Percentiles rank a stretch among this genome's conserved stretches.
These are phyloP conservation scores for Zenarchopterus dispar DNA, from an alignment of 2,797 vertebrate species.

Conservation along the genomic window DNA sequence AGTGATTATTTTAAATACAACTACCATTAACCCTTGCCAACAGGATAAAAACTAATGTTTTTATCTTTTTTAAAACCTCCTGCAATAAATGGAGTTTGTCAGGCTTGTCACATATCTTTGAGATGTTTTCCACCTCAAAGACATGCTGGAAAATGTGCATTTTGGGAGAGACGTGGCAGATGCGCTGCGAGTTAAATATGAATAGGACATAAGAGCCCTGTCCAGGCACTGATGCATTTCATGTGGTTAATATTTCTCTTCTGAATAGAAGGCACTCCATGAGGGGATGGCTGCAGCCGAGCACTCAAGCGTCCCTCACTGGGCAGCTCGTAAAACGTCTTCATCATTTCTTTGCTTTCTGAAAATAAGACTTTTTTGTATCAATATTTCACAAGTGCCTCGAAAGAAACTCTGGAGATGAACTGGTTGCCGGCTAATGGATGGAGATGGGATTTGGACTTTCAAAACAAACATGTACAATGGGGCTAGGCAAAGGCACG, in stretches of 20 bases:
- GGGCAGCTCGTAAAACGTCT: constrained; percentile 66
- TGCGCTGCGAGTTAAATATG: constrained; percentile 81
- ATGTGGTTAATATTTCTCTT: constrained; percentile 82
- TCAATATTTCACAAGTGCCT: constrained; percentile 99
- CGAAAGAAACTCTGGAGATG: constrained; percentile 94
- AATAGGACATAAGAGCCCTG: constrained; percentile 82
- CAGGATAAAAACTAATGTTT: constrained; percentile 38
- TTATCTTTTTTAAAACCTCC: constrained; percentile 33
- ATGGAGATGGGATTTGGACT: constrained; percentile 95
- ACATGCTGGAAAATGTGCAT: constrained; percentile 73
- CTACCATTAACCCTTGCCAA: constrained; percentile 31
- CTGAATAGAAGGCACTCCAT: constrained; percentile 78
- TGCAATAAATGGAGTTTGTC: constrained; percentile 66
- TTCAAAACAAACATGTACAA: constrained; percentile 92
- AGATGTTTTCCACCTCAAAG: constrained; percentile 67
- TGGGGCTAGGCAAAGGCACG: constrained; percentile 54
- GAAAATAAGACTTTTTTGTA: constrained; percentile 81
- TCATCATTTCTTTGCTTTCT: constrained; percentile 67
- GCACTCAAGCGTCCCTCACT: constrained; percentile 78
- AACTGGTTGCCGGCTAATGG: constrained; percentile 96
- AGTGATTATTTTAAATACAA: constrained; percentile 53
- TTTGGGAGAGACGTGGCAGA: constrained; percentile 72
- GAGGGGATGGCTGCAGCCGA: constrained; percentile 65
- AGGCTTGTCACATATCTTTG: constrained; percentile 64
- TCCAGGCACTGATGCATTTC: constrained; percentile 80